Evolutionary conservation across 2,888 invertebrate species (phyloP).

Genomic region (Phengaris alcon): DNA sequence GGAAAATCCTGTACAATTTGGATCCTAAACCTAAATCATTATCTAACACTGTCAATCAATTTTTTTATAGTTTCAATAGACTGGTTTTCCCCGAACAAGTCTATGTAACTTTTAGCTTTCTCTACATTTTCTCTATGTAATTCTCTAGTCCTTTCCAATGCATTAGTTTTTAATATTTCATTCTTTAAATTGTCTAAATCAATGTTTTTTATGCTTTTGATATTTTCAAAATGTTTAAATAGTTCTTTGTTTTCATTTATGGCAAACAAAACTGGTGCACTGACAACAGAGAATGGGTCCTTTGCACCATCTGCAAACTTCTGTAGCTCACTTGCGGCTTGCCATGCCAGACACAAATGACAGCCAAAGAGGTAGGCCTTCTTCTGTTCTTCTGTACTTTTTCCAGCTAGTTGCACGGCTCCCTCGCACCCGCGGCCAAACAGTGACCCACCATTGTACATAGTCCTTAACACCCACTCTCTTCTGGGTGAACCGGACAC

Average conservation of each 20-base stretch:
- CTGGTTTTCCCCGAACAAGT: constrained; percentile 62
- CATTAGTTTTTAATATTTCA: constrained; percentile 60
- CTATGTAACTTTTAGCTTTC: constrained; percentile 56
- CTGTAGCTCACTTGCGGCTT: constrained; percentile 77
- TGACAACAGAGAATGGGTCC: constrained; percentile 84
- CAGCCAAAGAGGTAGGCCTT: constrained; percentile 89
- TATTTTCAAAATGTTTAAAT: constrained; percentile 77
- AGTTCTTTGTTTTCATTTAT: constrained; percentile 85
- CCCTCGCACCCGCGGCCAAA: constrained; percentile 89
- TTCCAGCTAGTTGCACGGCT: constrained; percentile 86
- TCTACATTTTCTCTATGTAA: constrained; percentile 57
- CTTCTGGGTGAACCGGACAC: constrained; percentile 78
- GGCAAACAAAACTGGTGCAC: constrained; percentile 91
- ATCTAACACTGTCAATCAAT: constrained; percentile 58
- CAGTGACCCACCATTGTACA: constrained; percentile 83
- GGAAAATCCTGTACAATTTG: background rate
- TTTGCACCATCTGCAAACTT: constrained; percentile 78
- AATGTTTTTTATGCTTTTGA: constrained; percentile 79
- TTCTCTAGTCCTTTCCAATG: constrained; percentile 57
- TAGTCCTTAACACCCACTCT: constrained; percentile 86
- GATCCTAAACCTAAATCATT: background rate
- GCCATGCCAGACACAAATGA: constrained; percentile 89
- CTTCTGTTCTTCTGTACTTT: constrained; percentile 82
- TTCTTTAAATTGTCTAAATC: constrained; percentile 77
- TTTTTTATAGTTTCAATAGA: constrained; percentile 62